Base-by-base conservation (phyloP, 2,888 invertebrate species). In the Harpagoxenus sublaevis region DNA sequence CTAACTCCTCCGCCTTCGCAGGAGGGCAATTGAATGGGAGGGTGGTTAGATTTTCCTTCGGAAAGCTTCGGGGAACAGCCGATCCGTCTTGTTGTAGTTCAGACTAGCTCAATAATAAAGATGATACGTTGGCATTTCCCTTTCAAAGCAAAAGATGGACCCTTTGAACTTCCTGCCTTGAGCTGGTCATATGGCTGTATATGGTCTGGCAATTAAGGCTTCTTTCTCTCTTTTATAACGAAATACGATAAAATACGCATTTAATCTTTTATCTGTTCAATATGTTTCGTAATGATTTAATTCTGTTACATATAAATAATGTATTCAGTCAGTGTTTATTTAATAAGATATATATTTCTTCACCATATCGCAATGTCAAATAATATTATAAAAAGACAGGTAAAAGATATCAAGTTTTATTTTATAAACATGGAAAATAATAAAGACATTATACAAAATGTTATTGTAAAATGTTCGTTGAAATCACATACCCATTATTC, bases 1-100 rank as follows among this genome's bases (percentile, higher is more conserved):
- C 45, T 42, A 42, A 63, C 28, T 48, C 35, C 77, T 60, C 48
- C 35, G 39, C 28, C 81, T 45, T 81, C 60, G 35, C 18, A 60
- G 77, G 63, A 81, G 78, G 75, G 77, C 48, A 51, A 71, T 77
- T 51, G 81, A 77, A 60, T 23, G 45, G 18, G 48, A 73, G 75
- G 45, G 35, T 74, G 60, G 60, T 74, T 81, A 62, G 81, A 57
- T 51, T 74, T 81, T 78, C 15, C 12, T 71, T 55, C 53, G 1
- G 9, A 55, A 9, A 53, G 28, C 18, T 71, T 70, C 55, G 4
- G 6, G n/a, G n/a, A 35, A 65, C 23, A n/a, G 6, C 9, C 45
- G 28, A 48, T 42, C 23, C 75, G 8, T 74, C 77, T 48, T 51
- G n/a, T 12, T 45, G 60, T 31, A 23, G 28, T 55, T 73, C 31